Base-by-base conservation (phyloP, 53 echinoderm and acorn worm species). In the Holothuria scabra region DNA sequence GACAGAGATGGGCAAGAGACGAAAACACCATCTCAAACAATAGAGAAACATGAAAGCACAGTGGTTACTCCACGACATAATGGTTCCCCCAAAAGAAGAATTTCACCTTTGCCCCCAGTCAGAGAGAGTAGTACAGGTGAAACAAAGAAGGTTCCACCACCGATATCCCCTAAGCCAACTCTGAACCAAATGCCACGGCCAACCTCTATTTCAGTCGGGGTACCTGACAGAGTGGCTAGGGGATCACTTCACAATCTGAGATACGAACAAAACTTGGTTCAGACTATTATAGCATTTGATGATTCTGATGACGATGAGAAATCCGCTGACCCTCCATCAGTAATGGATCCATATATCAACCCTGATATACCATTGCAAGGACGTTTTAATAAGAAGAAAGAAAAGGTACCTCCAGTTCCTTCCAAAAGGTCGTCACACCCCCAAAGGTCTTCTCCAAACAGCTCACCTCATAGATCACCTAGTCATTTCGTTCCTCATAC, bases 221-320 rank as follows among this genome's bases (percentile, higher is more conserved):
- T 78, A 23, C 24, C 31, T 0, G 78, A 78, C 4, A 24, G 78
- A 30, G 12, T 31, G 4, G 78, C 13, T 4, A 78, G 58, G 24
- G 78, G 78, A 9, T 78, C 78, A 24, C 56, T 57, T 1, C 78
- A 78, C 22, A 78, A 18, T 21, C 26, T 28, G 2, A 78, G 31
- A 58, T 56, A 57, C 10, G 78, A 78, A 58, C 56, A 78, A 24
- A 78, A n/a, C 48, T 31, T 32, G 2, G 78, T 52, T 32, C 56
- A 78, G 59, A 26, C 78, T 32, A 78, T 78, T 32, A 78, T 78
- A 21, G 78, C 78, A 57, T 78, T 56, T 32, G 78, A 78, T 21
- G 78, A 78, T 56, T 78, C 78, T 3, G 78, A 78, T 21, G 78
- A 78, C 1, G 78, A 78, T 32, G 78, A 78, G n/a, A 30, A 33